Evolutionary conservation across 92 coral and sea anemone genomes (phyloP), one percentile per base, ranked within the genome.

Genomic region (Epizoanthus illoricatus): DNA sequence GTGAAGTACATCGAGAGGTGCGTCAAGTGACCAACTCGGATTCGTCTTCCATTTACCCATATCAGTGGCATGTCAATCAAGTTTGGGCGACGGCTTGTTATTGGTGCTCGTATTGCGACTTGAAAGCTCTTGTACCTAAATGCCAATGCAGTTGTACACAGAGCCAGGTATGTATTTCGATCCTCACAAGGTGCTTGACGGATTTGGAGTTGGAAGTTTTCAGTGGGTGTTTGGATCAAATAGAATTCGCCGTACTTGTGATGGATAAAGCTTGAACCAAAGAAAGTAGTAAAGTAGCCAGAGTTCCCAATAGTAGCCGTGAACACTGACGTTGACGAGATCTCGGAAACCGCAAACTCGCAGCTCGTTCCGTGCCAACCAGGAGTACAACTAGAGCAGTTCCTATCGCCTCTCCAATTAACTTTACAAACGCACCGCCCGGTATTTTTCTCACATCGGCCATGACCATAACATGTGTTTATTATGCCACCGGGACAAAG

Each of bases 301-400:
- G 63, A 89, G 8, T 78, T 83, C 12, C 85, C 81, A 65, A 80
- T 56, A 16, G 92, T 73, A 21, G 88, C 90, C 52, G 84, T 71
- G 21, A 84, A 84, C 62, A 89, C 47, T 11, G 72, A 45, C 15
- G 55, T 23, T 12, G 70, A 43, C 28, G 73, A 66, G 17, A 75
- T 41, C 36, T 47, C 62, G 63, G 84, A 68, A 19, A 79, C 71
- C 7, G 84, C 85, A 79, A 69, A 83, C 69, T 89, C 85, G 65
- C 92, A 89, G 40, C 58, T 85, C 41, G 54, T 65, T 33, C 92
- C 92, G 45, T 83, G 80, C 92, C 92, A 89, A 23, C 88, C 92
- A 15, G 57, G 13, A 40, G 82, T 67, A 61, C 92, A 89, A 39
- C 69, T 39, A 5, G 86, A 65, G 63, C 92, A 89, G 66, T 57